Conservation (phyloP, 2,888 invertebrate species). For the Drosophila suboccidentalis region DNA sequence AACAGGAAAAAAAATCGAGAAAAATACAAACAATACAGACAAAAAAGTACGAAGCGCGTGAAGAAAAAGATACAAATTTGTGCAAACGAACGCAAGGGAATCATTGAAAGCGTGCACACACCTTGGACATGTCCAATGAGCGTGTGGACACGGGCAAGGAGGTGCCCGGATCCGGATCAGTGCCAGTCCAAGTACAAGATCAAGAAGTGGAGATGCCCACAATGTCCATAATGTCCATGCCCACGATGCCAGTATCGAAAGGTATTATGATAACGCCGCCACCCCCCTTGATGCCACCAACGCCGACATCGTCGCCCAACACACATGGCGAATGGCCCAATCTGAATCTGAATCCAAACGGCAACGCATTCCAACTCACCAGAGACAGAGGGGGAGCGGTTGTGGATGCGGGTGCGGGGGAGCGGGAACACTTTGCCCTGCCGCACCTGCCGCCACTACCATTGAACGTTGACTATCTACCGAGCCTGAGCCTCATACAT, state of each 20-base stretch:
- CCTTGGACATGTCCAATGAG: conserved; percentile 68
- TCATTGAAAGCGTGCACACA: conserved; percentile 34
- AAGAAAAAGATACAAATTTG: conserved; percentile 55
- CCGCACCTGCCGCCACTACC: conserved; percentile 82
- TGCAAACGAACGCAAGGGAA: conserved; percentile 36
- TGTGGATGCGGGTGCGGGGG: not conserved
- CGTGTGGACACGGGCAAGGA: conserved; percentile 72
- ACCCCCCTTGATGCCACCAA: conserved; percentile 70
- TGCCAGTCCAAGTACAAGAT: conserved; percentile 23
- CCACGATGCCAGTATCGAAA: conserved; percentile 59
- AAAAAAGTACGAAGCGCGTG: conserved; percentile 71
- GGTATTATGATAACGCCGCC: conserved; percentile 78
- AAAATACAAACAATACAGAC: conserved; percentile 81
- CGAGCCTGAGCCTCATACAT: conserved; percentile 79
- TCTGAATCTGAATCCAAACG: conserved; percentile 80
- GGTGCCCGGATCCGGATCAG: conserved; percentile 40
- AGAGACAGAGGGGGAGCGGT: conserved; percentile 50
- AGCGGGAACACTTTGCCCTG: conserved; percentile 80
- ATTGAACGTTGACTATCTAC: conserved; percentile 79
- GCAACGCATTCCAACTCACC: conserved; percentile 81
- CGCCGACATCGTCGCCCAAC: conserved; percentile 73
- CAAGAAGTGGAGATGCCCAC: conserved; percentile 67
- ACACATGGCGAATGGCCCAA: conserved; percentile 83
- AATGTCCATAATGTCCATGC: conserved; percentile 56
- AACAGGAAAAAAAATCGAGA: conserved; percentile 78